A percentile compares a stretch with the other conserved stretches of the same genome.
phyloP scores from a whole-genome alignment of 2,113 vertebrate species.

The Perccottus glenii region DNA sequence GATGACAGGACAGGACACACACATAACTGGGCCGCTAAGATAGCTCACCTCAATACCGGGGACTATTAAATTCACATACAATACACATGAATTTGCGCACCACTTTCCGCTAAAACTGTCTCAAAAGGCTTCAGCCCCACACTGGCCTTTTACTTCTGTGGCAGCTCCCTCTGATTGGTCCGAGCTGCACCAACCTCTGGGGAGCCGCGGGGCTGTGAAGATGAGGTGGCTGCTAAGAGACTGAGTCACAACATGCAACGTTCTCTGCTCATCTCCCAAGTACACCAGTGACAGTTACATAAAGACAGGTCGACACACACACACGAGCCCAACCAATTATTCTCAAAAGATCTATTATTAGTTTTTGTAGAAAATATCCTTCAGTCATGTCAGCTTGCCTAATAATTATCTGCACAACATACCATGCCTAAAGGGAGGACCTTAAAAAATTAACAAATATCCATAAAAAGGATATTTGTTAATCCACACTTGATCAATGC shows the following conservation, averaged over 20 bases:
- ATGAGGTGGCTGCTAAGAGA: conserved; percentile 74
- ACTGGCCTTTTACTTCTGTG: conserved; percentile 44
- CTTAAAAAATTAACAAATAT: background rate
- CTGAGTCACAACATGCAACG: conserved; percentile 66
- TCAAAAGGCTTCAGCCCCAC: conserved; percentile 33
- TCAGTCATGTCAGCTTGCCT: background rate
- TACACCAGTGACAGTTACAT: conserved; percentile 46
- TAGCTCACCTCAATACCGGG: conserved; percentile 7
- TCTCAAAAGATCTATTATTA: background rate
- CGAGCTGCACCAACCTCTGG: conserved; percentile 29
- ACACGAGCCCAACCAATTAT: conserved; percentile 19
- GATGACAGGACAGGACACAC: conserved; percentile 42
- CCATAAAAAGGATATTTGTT: background rate
- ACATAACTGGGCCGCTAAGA: conserved; percentile 11
- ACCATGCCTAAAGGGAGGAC: background rate
- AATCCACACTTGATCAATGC: background rate
- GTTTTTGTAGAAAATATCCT: background rate
- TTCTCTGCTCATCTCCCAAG: conserved; percentile 31
- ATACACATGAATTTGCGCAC: background rate
- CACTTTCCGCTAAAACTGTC: conserved; percentile 27
- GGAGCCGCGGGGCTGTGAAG: conserved; percentile 56
- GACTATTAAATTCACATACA: conserved; percentile 39
- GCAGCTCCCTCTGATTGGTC: conserved; percentile 54
- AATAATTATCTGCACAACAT: background rate
- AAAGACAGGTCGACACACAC: conserved; percentile 25